Percentiles rank a stretch among this genome's conserved stretches.
phyloP scores from a whole-genome alignment of 2,888 invertebrate genomes.

The Melanostoma scalare region DNA sequence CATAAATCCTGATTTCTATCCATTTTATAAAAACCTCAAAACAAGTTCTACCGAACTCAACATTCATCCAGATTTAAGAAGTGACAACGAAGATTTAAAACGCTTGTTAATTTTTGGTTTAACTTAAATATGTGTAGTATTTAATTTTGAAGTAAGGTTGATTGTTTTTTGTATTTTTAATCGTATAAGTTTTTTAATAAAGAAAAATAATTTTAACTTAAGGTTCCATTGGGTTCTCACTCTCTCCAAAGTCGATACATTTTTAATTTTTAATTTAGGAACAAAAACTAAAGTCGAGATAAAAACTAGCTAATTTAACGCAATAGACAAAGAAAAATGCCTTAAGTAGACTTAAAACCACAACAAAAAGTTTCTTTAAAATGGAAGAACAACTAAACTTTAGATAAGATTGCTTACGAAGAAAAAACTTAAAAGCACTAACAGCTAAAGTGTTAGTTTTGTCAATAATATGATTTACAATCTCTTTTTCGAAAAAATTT shows the following conservation, averaged over 20 bases:
- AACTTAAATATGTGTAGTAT: no score
- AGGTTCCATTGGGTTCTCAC: no score
- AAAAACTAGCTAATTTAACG: conserved; percentile 3
- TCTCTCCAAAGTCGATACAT: no score
- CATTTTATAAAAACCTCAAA: not conserved
- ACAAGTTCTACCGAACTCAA: not conserved
- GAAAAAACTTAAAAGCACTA: no score
- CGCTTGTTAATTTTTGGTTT: no score
- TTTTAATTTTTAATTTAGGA: no score
- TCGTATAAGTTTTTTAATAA: no score
- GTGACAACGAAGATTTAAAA: conserved; percentile 5
- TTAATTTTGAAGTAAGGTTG: no score
- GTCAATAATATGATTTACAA: conserved; percentile 1
- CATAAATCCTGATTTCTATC: not conserved
- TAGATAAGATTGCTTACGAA: not conserved
- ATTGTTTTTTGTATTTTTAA: no score
- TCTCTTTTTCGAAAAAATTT: not conserved
- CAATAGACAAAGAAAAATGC: conserved; percentile 7
- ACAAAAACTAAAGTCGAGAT: no score
- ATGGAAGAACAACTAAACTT: not conserved
- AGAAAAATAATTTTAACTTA: no score
- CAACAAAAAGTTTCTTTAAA: not conserved
- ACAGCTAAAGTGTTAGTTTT: not conserved
- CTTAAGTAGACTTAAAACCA: conserved; percentile 18
- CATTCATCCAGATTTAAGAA: conserved; percentile 1